Base-by-base conservation (phyloP, 2,797 vertebrate genomes). In the Choloepus didactylus region DNA sequence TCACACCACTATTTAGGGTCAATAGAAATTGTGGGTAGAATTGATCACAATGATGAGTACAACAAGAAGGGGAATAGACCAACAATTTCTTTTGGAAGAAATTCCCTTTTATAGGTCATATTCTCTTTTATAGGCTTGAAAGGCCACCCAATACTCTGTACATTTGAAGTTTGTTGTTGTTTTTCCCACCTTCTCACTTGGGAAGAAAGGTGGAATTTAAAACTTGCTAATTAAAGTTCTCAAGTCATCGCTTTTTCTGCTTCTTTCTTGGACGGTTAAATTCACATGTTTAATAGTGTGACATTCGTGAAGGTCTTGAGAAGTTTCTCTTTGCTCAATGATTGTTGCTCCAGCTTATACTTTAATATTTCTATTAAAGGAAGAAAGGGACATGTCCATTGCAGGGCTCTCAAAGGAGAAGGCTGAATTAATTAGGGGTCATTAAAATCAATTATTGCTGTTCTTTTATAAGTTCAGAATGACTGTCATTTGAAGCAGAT, bases 221-320 rank as follows among this genome's bases (percentile, higher is more conserved):
- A 91, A 66, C 62, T 38, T 96, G 95, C 59, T 94, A 96, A 94
- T 92, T 87, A 46, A 84, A 49, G 21, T 94, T 94, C 92, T 76
- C n/a, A 73, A 73, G 56, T 62, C 35, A 84, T 94, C 92, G 77
- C 49, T 21, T 25, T 95, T 7, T 38, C 25, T 60, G 46, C 29
- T 81, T 79, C 23, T 59, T 87, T 87, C 70, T 67, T 94, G 59
- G 35, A 49, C 82, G 59, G 62, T 54, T 81, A 87, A 87, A 81
- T 49, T 91, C 31, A 83, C 35, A 11, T 38, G 49, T 35, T 83
- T 56, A 31, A 84, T 64, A 18, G 25, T 60, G 46, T 56, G 64
- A 60, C 59, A 15, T 25, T 29, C 66, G 77, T 67, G 76, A 91
- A 54, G 12, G 27, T 79, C 62, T 84, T 94, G 27, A 54, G 35